Conservation (phyloP, 2,113 vertebrate species). For the Datnioides undecimradiatus region DNA sequence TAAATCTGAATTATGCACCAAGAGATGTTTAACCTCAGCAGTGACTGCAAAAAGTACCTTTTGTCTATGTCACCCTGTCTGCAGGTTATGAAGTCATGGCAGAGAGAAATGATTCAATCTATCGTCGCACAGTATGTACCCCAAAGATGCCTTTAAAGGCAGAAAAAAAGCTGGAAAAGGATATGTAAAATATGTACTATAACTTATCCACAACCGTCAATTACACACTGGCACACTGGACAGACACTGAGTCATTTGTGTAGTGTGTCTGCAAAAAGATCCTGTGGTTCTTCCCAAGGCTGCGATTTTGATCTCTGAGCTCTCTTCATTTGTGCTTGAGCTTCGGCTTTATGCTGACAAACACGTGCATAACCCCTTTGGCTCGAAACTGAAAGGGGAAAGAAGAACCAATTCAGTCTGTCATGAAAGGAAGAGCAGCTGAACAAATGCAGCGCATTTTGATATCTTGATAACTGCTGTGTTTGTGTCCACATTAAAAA, state of each 20-base stretch:
- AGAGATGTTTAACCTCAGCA: constrained; percentile 44
- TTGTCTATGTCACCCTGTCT: constrained; percentile 12
- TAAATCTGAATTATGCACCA: constrained; percentile 55
- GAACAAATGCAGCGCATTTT: not conserved
- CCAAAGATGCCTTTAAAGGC: constrained; percentile 37
- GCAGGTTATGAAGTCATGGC: constrained; percentile 19
- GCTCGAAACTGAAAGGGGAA: not conserved
- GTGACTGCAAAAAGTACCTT: constrained; percentile 14
- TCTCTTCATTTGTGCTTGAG: constrained; percentile 59
- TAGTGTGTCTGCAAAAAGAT: constrained; percentile 80
- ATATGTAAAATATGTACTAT: constrained; percentile 77
- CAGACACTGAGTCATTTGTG: constrained; percentile 78
- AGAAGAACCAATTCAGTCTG: constrained; percentile 20
- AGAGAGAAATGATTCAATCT: constrained; percentile 34
- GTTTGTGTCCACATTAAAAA: not conserved
- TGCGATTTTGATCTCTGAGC: constrained; percentile 77
- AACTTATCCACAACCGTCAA: constrained; percentile 77
- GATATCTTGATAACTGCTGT: not conserved
- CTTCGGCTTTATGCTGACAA: constrained; percentile 64
- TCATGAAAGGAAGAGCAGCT: constrained; percentile 1
- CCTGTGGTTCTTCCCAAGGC: constrained; percentile 81
- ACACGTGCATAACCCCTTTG: constrained; percentile 50
- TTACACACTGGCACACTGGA: constrained; percentile 72
- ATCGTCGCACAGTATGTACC: constrained; percentile 4
- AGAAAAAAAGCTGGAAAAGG: constrained; percentile 51